These are phyloP conservation scores for Ornithorhynchus anatinus DNA, from an alignment of 2,113 vertebrate genomes.

Conservation along the genomic window DNA sequence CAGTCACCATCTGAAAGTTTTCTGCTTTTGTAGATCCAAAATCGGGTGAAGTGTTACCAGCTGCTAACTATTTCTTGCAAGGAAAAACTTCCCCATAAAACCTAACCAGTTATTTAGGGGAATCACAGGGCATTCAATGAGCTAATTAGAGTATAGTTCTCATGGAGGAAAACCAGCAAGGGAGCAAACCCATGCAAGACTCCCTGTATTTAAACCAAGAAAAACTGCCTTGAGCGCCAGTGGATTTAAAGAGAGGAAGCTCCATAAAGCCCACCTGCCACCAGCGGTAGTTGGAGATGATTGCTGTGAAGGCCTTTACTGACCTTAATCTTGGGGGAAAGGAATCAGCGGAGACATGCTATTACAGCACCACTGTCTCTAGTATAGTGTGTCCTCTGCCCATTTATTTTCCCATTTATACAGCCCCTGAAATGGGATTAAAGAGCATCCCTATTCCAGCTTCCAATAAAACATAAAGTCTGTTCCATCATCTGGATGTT, in stretches of 20 bases:
- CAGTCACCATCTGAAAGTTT: neutral
- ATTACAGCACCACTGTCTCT: neutral
- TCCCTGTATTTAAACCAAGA: neutral
- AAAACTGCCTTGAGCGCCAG: neutral
- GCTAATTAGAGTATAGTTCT: neutral
- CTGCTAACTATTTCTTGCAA: slow-evolving; percentile 2
- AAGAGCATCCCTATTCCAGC: neutral
- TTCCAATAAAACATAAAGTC: slow-evolving; percentile 13
- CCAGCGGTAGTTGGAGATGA: neutral
- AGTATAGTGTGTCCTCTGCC: neutral
- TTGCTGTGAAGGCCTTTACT: neutral
- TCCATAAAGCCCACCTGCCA: neutral
- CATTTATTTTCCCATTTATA: slow-evolving; percentile 5
- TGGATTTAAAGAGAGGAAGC: neutral
- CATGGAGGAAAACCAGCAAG: neutral
- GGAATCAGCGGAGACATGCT: neutral
- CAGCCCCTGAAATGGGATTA: neutral
- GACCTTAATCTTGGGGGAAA: neutral
- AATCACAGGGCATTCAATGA: neutral
- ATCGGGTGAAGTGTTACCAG: slow-evolving; percentile 5
- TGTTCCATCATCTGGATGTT: slow-evolving; percentile 1
- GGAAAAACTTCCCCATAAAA: neutral
- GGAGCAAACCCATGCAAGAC: neutral
- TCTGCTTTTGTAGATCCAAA: neutral
- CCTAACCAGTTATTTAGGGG: neutral